These are phyloP conservation scores for Metopia argyrocephala DNA, from an alignment of 2,888 invertebrate genomes.

Conservation along the genomic window DNA sequence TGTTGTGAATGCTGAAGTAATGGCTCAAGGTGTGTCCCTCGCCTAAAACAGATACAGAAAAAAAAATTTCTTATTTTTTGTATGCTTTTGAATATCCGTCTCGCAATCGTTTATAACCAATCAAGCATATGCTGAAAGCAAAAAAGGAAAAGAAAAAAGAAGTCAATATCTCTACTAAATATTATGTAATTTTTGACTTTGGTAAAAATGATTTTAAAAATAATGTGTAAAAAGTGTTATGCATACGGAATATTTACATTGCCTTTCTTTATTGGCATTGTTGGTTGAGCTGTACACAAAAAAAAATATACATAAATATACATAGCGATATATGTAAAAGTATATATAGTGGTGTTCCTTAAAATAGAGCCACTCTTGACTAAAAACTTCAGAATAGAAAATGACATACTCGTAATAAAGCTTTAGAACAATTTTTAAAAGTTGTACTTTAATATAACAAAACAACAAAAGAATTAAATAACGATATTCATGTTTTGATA, in stretches of 20 bases:
- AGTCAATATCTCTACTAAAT: slow-evolving; percentile 26
- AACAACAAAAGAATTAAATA: no score
- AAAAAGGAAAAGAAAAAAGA: slow-evolving; percentile 1
- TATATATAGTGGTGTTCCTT: no score
- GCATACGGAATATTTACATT: slow-evolving; percentile 9
- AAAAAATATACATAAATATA: not conserved
- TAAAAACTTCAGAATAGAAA: no score
- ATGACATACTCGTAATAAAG: no score
- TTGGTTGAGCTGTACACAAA: not conserved
- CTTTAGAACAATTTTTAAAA: no score
- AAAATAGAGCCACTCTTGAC: no score
- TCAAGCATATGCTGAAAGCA: slow-evolving; percentile 13
- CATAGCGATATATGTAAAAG: not conserved
- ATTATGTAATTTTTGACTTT: slow-evolving; percentile 56
- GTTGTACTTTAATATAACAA: no score
- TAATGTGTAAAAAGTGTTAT: slow-evolving; percentile 34
- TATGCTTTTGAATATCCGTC: slow-evolving; percentile 5
- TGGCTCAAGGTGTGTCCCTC: slow-evolving; percentile 42
- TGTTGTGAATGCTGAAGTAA: slow-evolving; percentile 9
- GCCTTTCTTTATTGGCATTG: slow-evolving; percentile 19
- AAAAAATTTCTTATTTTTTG: not conserved
- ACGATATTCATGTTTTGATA: no score
- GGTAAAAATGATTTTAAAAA: slow-evolving; percentile 18
- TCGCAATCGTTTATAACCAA: slow-evolving; percentile 26
- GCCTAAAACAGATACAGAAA: not conserved